phyloP scores from a whole-genome alignment of 2,888 invertebrate species.

The Ochlodes sylvanus region DNA sequence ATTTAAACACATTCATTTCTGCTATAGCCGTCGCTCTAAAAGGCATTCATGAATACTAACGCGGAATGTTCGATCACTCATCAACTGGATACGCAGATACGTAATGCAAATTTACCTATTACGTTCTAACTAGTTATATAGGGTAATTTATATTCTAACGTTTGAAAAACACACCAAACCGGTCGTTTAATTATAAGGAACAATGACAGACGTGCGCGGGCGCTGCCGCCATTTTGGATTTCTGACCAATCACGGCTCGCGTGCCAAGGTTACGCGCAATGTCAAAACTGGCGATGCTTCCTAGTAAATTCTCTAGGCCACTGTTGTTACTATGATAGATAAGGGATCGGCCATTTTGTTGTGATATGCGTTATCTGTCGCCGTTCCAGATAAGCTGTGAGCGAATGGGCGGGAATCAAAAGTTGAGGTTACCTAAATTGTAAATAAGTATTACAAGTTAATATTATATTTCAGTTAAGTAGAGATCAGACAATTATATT shows the following conservation, averaged over 20 bases:
- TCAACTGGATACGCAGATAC: constrained; percentile 8
- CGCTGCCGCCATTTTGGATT: constrained; percentile 71
- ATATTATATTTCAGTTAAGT: too few relatives aligned
- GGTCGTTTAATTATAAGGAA: constrained; percentile 77
- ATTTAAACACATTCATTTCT: constrained; percentile 29
- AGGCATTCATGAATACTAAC: constrained; percentile 32
- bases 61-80: constrained; percentile 24
- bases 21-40: constrained; percentile 18
- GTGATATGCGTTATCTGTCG: constrained; percentile 47
- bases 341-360: constrained; percentile 74
- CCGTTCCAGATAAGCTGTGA: constrained; percentile 23
- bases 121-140: constrained; percentile 34
- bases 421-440: constrained; percentile 25
- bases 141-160: constrained; percentile 44
- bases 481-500: too few relatives aligned
- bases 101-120: constrained; percentile 35
- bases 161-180: constrained; percentile 65
- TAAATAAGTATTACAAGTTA: background rate
- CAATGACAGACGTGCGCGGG: constrained; percentile 69
- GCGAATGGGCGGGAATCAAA: constrained; percentile 12
- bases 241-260: constrained; percentile 67
- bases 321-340: constrained; percentile 71
- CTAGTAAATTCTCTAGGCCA: constrained; percentile 76
- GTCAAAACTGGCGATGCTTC: constrained; percentile 76
- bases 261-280: constrained; percentile 77